phyloP scores from a whole-genome alignment of 2,888 invertebrate genomes.

The Furcula furcula region DNA sequence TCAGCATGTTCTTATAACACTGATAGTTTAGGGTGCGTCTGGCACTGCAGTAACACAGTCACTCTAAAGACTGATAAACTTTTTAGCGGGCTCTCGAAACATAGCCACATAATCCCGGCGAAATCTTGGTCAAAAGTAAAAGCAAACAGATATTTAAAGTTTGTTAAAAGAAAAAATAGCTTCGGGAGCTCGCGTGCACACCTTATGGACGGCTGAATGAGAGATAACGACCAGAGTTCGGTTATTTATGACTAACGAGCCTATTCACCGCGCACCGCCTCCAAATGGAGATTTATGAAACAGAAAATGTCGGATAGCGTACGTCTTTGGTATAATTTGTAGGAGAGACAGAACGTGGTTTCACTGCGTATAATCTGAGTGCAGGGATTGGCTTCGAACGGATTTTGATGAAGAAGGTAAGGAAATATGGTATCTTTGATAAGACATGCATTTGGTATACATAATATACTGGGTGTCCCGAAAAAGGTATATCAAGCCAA shows the following conservation, averaged over 20 bases:
- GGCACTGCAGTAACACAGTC: too few relatives aligned
- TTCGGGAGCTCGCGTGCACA: slow-evolving; percentile 32
- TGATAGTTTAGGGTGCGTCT: too few relatives aligned
- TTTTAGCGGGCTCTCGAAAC: too few relatives aligned
- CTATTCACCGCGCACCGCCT: slow-evolving; percentile 67
- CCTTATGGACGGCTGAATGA: slow-evolving; percentile 63
- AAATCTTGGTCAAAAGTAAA: slow-evolving; percentile 20
- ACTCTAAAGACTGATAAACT: too few relatives aligned
- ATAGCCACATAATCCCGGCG: background rate
- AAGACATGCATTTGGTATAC: too few relatives aligned
- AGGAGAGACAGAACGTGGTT: slow-evolving; percentile 26
- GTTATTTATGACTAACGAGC: slow-evolving; percentile 80
- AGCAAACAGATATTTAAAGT: slow-evolving; percentile 46
- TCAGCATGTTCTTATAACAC: too few relatives aligned
- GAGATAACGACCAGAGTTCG: slow-evolving; percentile 75
- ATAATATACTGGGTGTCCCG: too few relatives aligned
- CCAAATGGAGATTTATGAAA: slow-evolving; percentile 78
- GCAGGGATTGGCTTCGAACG: slow-evolving; percentile 2
- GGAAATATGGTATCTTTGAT: too few relatives aligned
- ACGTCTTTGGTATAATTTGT: slow-evolving; percentile 66
- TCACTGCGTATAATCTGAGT: slow-evolving; percentile 22
- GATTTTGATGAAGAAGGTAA: too few relatives aligned
- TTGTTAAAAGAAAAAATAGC: slow-evolving; percentile 26
- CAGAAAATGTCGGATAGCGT: slow-evolving; percentile 70
- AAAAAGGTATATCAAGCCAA: too few relatives aligned